Evolutionary conservation across 1,140 invertebrate genomes (phyloP).

Genomic region (Harlomillsia oculata): DNA sequence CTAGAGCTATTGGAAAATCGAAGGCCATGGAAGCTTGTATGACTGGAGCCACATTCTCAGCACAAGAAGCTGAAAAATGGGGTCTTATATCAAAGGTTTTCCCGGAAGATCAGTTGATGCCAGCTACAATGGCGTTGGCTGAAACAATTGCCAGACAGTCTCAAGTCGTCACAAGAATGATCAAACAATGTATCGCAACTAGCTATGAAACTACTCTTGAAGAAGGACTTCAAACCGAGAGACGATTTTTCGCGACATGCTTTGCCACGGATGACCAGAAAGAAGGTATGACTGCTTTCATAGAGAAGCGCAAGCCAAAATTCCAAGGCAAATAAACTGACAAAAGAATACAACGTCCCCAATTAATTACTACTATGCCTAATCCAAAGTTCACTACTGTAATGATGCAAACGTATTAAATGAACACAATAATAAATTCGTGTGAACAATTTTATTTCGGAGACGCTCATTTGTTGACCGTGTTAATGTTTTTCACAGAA

Average conservation of each 20-base stretch:
- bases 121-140: conserved; percentile 80
- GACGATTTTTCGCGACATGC: conserved; percentile 80
- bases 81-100: conserved; percentile 86
- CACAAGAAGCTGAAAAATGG: conserved; percentile 81
- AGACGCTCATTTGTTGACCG: no score
- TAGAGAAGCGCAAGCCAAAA: conserved; percentile 75
- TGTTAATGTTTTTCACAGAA: no score
- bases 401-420: no score
- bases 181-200: conserved; percentile 88
- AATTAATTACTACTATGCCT: no score
- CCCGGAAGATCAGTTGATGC: conserved; percentile 75
- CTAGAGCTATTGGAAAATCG: conserved; percentile 86
- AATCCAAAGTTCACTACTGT: no score
- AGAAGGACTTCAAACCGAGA: conserved; percentile 83
- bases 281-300: conserved; percentile 89
- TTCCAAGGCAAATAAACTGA: conserved; percentile 70
- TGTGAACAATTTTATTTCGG: no score
- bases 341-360: no score
- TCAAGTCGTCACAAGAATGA: conserved; percentile 70
- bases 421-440: no score
- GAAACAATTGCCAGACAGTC: conserved; percentile 92
- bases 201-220: conserved; percentile 79
- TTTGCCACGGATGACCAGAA: conserved; percentile 77
- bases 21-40: conserved; percentile 98
- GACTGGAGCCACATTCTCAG: conserved; percentile 80